Base-by-base conservation (phyloP, 2,888 invertebrate species). In the Adineta ricciae region DNA sequence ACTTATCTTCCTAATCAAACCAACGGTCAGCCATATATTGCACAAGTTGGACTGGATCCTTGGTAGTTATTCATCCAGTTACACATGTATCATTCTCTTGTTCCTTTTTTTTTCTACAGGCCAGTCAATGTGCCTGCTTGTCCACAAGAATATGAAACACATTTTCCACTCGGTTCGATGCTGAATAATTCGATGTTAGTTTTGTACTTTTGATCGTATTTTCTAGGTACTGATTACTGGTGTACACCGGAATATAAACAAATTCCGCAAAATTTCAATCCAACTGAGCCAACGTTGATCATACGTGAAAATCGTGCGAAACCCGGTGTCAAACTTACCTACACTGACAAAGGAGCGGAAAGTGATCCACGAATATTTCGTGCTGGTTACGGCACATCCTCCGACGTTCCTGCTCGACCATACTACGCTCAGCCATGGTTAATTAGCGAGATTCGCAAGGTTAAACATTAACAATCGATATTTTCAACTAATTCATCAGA, bases 41-140 rank as follows among this genome's bases (percentile, higher is more conserved):
- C 73, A 9, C 73, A 73, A 73, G 73, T 73, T 41, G 73, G 73
- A 73, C 73, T 73, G 8, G 73, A 73, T 73, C 73, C 73, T 38
- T 73, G 73, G 73, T 64, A 64, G 16, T 32, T 64, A 5, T 46
- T n/a, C n/a, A n/a, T n/a, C n/a, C n/a, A n/a, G n/a, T n/a, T n/a
- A 46, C 46, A 46, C 11, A 46, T 46, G 11, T 8, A 46, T 46
- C 46, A 46, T 46, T 11, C n/a, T n/a, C n/a, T n/a, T n/a, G n/a
- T n/a, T n/a, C n/a, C n/a, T n/a, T n/a, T n/a, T n/a, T n/a, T n/a
- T n/a, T n/a, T n/a, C n/a, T n/a, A n/a, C n/a, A 64, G 64, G 64
- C 73, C 73, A 2, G 73, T 73, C 24, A 38, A 73, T 73, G 73
- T 73, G n/a, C 73, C 73, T 21, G 36, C 41, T 38, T 38, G 38